Percentiles rank a stretch among this genome's conserved stretches.
These are phyloP conservation scores for Oryctolagus cuniculus DNA, from an alignment of 2,113 vertebrate genomes.

Conservation along the genomic window DNA sequence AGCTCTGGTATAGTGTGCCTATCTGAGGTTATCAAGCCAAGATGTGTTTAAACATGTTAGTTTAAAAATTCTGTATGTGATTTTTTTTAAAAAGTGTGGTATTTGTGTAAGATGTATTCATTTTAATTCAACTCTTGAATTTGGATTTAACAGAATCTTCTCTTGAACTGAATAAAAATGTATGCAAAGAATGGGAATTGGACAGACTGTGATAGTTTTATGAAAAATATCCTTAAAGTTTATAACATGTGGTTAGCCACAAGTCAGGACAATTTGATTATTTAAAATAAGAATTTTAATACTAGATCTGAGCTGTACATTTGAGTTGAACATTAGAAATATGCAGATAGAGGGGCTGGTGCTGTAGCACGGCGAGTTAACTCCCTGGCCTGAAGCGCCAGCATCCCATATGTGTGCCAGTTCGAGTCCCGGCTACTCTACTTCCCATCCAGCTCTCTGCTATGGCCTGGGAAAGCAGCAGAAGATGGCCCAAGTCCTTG, in stretches of 20 bases:
- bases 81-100: not conserved
- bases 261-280: not conserved
- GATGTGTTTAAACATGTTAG: not conserved
- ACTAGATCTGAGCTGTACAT: not conserved
- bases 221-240: not conserved
- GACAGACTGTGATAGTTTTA: not conserved
- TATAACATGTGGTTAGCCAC: not conserved
- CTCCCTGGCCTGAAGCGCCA: too few relatives aligned
- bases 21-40: conserved; percentile 40
- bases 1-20: not conserved
- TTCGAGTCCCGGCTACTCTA: too few relatives aligned
- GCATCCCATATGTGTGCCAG: too few relatives aligned
- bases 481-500: too few relatives aligned
- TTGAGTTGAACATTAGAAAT: conserved; percentile 31
- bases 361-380: too few relatives aligned
- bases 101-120: not conserved
- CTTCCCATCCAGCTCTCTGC: too few relatives aligned
- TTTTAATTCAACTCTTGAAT: conserved; percentile 19
- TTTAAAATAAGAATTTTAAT: conserved; percentile 49
- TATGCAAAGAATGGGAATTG: not conserved
- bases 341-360: not conserved
- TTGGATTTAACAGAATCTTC: not conserved
- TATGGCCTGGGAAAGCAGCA: too few relatives aligned
- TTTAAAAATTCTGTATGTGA: not conserved
- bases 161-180: not conserved